Evolutionary conservation across 2,797 vertebrate genomes (phyloP).

Genomic region (Dallia pectoralis): DNA sequence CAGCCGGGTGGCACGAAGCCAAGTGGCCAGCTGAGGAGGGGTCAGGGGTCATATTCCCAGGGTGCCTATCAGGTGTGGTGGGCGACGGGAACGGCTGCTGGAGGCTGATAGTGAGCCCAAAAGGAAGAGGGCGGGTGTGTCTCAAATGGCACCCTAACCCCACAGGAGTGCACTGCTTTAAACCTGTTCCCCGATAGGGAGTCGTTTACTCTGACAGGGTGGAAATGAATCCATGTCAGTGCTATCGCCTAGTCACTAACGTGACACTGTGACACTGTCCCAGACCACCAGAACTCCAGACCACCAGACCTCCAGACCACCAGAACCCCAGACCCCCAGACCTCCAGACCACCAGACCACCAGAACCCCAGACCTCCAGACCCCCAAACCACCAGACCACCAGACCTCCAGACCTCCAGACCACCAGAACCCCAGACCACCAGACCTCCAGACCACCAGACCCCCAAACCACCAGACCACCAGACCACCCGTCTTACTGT

Average conservation of each 20-base stretch:
- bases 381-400: too few relatives aligned
- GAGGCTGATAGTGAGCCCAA: constrained; percentile 39
- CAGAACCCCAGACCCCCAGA: too few relatives aligned
- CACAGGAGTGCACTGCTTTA: neutral
- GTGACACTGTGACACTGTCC: constrained; percentile 1
- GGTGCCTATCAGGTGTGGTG: constrained; percentile 50
- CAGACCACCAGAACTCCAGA: too few relatives aligned
- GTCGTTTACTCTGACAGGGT: constrained; percentile 10
- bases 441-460: too few relatives aligned
- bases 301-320: too few relatives aligned
- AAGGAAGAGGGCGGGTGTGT: constrained; percentile 31
- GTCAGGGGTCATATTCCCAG: constrained; percentile 47
- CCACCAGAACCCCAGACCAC: too few relatives aligned
- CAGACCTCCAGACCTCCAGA: too few relatives aligned
- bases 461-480: too few relatives aligned
- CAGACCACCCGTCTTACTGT: constrained; percentile 25
- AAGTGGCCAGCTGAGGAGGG: neutral
- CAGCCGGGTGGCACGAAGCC: constrained; percentile 23
- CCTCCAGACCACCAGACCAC: too few relatives aligned
- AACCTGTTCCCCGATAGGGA: neutral
- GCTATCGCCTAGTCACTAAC: constrained; percentile 15
- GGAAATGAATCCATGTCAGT: constrained; percentile 30
- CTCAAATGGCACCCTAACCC: neutral
- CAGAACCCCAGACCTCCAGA: too few relatives aligned
- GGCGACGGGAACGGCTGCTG: constrained; percentile 54